Conservation (phyloP, 2,797 vertebrate genomes). For the Hippopotamyrus pictus region DNA sequence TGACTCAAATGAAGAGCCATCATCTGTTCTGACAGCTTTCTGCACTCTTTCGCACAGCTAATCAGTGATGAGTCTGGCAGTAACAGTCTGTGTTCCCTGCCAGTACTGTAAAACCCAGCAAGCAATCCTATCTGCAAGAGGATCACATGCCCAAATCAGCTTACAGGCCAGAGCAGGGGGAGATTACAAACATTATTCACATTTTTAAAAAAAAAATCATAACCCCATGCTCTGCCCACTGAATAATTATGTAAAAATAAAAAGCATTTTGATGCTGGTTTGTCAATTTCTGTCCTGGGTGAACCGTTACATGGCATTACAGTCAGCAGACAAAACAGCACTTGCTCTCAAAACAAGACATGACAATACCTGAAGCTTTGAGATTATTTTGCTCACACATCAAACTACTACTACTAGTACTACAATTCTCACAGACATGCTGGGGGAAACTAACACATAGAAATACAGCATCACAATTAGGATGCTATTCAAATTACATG, state of each 20-base stretch:
- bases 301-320: conserved; percentile 35
- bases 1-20: background rate
- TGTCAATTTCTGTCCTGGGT: conserved; percentile 29
- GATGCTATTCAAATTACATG: background rate
- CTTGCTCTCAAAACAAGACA: background rate
- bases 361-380: background rate
- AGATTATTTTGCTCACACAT: background rate
- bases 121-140: conserved; percentile 9
- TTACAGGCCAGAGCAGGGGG: conserved; percentile 44
- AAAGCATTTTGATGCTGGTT: conserved; percentile 35
- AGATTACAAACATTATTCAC: conserved; percentile 46
- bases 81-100: background rate
- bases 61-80: background rate
- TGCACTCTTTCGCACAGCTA: background rate
- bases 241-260: conserved; percentile 46
- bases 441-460: background rate
- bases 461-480: background rate
- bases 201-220: conserved; percentile 28
- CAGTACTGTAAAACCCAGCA: background rate
- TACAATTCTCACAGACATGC: background rate
- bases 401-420: background rate
- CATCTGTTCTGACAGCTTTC: background rate
- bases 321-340: conserved; percentile 29
- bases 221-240: conserved; percentile 50
- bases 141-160: conserved; percentile 63